Conservation (phyloP, 37 sponge, comb jelly and placozoan genomes). For the Ephydatia muelleri region DNA sequence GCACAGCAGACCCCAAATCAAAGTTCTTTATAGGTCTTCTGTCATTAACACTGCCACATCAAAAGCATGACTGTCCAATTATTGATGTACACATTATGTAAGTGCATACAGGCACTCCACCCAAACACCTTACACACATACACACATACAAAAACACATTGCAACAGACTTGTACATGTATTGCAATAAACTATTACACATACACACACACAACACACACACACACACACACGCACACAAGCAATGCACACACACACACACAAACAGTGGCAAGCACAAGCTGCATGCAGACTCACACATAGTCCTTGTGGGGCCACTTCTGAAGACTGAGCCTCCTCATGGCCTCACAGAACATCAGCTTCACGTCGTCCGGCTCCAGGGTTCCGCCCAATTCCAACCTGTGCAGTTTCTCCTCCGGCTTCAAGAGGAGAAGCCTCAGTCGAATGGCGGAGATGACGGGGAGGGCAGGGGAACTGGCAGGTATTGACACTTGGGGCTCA, state of each 20-base stretch:
- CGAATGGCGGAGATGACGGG: constrained; percentile 15
- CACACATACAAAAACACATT: neutral
- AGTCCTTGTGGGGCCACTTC: constrained; percentile 83
- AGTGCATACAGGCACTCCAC: too few relatives aligned
- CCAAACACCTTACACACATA: too few relatives aligned
- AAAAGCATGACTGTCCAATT: too few relatives aligned
- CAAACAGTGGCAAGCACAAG: neutral
- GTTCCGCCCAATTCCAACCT: constrained; percentile 21
- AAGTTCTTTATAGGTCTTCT: too few relatives aligned
- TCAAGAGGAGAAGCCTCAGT: constrained; percentile 36
- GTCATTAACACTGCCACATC: too few relatives aligned
- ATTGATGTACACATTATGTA: too few relatives aligned
- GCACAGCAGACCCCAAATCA: too few relatives aligned
- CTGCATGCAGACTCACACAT: constrained; percentile 40
- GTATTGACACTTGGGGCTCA: neutral
- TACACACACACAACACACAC: too few relatives aligned
- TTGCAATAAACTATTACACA: too few relatives aligned
- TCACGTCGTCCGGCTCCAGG: constrained; percentile 12
- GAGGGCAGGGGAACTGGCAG: constrained; percentile 10
- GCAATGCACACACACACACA: neutral
- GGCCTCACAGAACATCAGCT: constrained; percentile 64
- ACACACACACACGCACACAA: neutral
- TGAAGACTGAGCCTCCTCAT: constrained; percentile 52
- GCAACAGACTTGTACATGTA: neutral
- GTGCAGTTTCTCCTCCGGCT: constrained; percentile 11